These are phyloP conservation scores for Mactromeris polynyma DNA, from an alignment of 2,888 invertebrate species.

Conservation along the genomic window DNA sequence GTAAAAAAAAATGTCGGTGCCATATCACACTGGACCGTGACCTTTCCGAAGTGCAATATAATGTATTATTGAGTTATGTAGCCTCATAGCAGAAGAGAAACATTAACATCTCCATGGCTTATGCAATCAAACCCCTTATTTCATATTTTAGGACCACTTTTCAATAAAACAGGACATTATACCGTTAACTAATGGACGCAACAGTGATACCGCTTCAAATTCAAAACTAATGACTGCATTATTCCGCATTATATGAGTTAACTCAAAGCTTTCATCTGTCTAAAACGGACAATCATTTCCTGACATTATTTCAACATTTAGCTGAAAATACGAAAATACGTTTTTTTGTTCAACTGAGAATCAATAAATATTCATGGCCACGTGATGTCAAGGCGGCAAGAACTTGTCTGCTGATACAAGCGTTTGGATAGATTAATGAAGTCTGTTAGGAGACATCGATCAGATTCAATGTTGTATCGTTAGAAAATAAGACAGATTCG, in stretches of 20 bases:
- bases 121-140: not conserved
- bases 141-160: too few relatives aligned
- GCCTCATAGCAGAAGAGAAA: too few relatives aligned
- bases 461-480: slow-evolving; percentile 12
- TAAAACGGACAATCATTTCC: not conserved
- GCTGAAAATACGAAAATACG: not conserved
- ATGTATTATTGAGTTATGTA: too few relatives aligned
- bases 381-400: slow-evolving; percentile 30
- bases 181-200: not conserved
- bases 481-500: slow-evolving; percentile 26
- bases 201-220: not conserved
- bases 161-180: not conserved
- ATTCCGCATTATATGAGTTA: not conserved
- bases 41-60: too few relatives aligned
- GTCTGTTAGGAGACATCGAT: slow-evolving; percentile 26
- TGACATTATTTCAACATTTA: slow-evolving; percentile 10
- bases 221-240: not conserved
- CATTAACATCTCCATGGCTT: too few relatives aligned
- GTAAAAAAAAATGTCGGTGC: too few relatives aligned
- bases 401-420: slow-evolving; percentile 1
- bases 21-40: too few relatives aligned
- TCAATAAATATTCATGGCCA: slow-evolving; percentile 21
- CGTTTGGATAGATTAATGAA: slow-evolving; percentile 29
- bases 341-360: not conserved
- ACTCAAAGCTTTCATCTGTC: not conserved